phyloP scores from a whole-genome alignment of 1,140 invertebrate species.

The Lycorma delicatula region DNA sequence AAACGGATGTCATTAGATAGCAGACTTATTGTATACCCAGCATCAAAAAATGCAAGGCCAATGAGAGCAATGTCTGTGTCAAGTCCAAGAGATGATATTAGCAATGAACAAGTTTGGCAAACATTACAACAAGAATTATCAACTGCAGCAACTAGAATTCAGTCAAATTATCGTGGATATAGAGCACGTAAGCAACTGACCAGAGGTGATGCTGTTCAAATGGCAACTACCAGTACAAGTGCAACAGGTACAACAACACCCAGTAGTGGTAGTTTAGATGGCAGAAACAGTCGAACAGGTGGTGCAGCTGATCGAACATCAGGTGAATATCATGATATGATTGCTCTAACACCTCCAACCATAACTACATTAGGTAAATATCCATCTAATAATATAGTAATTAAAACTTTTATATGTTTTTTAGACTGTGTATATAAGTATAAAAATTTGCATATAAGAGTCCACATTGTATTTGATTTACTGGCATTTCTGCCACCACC shows the following conservation, averaged over 20 bases:
- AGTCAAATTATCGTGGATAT: constrained; percentile 23
- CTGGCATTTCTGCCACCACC: no score
- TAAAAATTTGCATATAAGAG: no score
- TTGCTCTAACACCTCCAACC: constrained; percentile 11
- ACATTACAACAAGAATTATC: constrained; percentile 11
- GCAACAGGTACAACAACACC: constrained; percentile 12
- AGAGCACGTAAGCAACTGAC: constrained; percentile 23
- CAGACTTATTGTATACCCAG: not conserved
- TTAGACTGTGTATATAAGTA: no score
- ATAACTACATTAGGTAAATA: not conserved
- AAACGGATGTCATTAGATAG: constrained; percentile 20
- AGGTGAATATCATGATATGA: constrained; percentile 21
- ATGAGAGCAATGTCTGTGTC: not conserved
- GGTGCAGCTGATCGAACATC: not conserved
- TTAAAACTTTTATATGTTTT: no score
- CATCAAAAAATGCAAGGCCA: not conserved
- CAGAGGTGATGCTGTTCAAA: constrained; percentile 20
- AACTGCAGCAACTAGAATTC: constrained; percentile 21
- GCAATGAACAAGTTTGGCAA: constrained; percentile 14
- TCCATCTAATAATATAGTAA: no score
- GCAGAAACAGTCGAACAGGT: not conserved
- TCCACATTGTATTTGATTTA: no score
- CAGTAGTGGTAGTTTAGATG: not conserved
- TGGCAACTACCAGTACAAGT: constrained; percentile 12
- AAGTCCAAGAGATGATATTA: not conserved